Percentiles rank a stretch among this genome's conserved stretches.
phyloP scores from a whole-genome alignment of 2,888 invertebrate species.

The Troides oblongomaculatus region DNA sequence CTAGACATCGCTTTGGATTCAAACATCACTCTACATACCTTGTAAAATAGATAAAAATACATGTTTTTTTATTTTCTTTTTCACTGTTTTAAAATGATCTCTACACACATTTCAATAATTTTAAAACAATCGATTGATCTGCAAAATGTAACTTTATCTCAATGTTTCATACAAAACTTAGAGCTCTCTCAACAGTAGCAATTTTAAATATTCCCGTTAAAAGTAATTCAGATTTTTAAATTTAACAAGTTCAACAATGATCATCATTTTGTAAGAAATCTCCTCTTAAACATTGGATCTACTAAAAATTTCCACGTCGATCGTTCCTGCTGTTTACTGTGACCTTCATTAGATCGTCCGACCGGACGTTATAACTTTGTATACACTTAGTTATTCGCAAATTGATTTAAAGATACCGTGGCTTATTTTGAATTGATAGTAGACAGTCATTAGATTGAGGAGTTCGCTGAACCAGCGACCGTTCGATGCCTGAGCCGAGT shows the following conservation, averaged over 20 bases:
- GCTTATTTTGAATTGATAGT: constrained; percentile 48
- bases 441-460: constrained; percentile 38
- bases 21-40: constrained; percentile 45
- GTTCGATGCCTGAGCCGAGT: constrained; percentile 42
- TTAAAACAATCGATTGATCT: too few relatives aligned
- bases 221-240: too few relatives aligned
- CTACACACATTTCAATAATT: neutral
- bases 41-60: neutral
- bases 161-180: too few relatives aligned
- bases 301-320: neutral
- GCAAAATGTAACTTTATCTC: too few relatives aligned
- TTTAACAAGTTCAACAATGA: too few relatives aligned
- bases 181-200: too few relatives aligned
- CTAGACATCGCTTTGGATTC: constrained; percentile 44
- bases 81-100: neutral
- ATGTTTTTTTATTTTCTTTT: neutral
- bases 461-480: constrained; percentile 48
- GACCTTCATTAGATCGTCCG: neutral
- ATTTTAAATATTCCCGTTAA: too few relatives aligned
- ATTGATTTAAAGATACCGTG: constrained; percentile 44
- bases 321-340: neutral
- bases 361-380: too few relatives aligned
- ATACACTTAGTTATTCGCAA: too few relatives aligned
- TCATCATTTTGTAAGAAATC: too few relatives aligned
- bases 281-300: too few relatives aligned